Percentiles rank a stretch among this genome's conserved stretches.
Evolutionary conservation across 2,797 vertebrate genomes (phyloP).

Genomic region (Crocodylus rhombifer): DNA sequence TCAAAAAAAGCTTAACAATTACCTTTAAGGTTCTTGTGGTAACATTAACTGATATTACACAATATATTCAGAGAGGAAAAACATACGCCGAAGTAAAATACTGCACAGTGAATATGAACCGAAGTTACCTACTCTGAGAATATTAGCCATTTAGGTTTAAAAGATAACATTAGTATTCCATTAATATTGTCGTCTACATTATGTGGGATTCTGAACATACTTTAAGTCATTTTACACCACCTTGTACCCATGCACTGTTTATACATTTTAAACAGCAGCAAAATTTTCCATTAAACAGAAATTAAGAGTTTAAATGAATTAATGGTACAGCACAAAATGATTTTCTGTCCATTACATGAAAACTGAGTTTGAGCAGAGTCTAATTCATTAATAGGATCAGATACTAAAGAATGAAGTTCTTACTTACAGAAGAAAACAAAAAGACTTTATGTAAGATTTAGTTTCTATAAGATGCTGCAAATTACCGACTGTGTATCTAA

Average conservation of each 20-base stretch:
- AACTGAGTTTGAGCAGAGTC: neutral
- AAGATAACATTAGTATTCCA: neutral
- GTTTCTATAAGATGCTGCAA: neutral
- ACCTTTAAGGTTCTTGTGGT: no score
- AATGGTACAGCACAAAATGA: neutral
- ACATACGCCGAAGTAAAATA: neutral
- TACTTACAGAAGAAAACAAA: neutral
- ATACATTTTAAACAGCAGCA: neutral
- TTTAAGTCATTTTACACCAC: slow-evolving; percentile 12
- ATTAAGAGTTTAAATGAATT: neutral
- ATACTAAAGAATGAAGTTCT: neutral
- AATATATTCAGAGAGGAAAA: neutral
- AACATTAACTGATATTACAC: neutral
- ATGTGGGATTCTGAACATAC: neutral
- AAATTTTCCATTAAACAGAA: neutral
- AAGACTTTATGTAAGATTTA: neutral
- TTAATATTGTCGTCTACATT: neutral
- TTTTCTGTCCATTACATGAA: neutral
- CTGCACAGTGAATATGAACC: neutral
- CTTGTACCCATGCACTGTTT: neutral
- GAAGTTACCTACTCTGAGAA: neutral
- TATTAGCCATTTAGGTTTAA: neutral
- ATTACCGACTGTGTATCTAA: neutral
- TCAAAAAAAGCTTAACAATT: no score
- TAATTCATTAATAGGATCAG: neutral